These are phyloP conservation scores for Alaudala cheleensis DNA, from an alignment of 2,113 vertebrate species.

Conservation along the genomic window DNA sequence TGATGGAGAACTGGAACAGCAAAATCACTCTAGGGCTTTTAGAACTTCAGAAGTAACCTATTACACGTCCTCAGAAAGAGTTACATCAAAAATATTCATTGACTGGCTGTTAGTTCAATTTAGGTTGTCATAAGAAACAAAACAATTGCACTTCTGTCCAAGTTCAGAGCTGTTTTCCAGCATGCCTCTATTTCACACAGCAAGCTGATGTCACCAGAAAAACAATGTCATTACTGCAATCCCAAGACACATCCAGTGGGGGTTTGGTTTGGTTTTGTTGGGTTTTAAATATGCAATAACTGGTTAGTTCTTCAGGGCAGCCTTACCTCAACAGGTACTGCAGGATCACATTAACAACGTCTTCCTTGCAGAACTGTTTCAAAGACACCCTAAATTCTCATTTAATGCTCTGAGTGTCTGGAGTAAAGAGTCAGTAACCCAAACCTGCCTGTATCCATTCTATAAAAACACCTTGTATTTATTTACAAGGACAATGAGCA, in stretches of 20 bases:
- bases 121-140: background rate
- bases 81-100: background rate
- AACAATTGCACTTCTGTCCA: background rate
- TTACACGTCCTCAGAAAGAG: background rate
- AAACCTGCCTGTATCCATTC: background rate
- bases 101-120: background rate
- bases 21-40: background rate
- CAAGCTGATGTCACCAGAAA: background rate
- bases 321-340: background rate
- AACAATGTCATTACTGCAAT: background rate
- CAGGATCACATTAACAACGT: background rate
- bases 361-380: background rate
- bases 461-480: background rate
- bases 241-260: background rate
- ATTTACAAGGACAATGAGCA: background rate
- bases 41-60: background rate
- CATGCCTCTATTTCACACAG: background rate
- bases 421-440: background rate
- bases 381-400: background rate
- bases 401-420: background rate
- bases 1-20: fast-evolving
- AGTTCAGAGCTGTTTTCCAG: background rate
- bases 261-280: background rate
- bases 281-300: background rate
- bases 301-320: background rate